Base-by-base conservation (phyloP, 2,113 vertebrate species). In the Arenaria interpres region DNA sequence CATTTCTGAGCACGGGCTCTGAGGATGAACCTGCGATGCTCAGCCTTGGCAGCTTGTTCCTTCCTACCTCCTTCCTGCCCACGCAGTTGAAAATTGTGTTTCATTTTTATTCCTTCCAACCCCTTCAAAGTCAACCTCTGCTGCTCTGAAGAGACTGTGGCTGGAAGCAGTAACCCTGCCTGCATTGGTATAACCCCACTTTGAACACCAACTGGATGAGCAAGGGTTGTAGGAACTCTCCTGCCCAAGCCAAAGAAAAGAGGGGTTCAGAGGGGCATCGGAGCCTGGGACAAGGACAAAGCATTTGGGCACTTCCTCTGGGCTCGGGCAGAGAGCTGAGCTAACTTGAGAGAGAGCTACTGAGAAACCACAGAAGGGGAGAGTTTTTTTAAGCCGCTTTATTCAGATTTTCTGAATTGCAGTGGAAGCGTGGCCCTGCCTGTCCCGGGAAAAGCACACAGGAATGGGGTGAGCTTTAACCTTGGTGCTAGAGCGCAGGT, bases 401-500 rank as follows among this genome's bases (percentile, higher is more conserved):
- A 19, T 54, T 67, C 23, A 8, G 35, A 4, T 48, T 32, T 89
- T 63, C 27, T 87, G 57, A 25, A 4, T n/a, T 3, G 33, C 8
- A 3, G 7, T 11, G 19, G 2, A 56, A 60, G 10, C 0, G 4
- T 43, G 60, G 21, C 10, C 7, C 53, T 67, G 86, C 14, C 14
- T 37, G 35, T 20, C 41, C 21, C 54, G 85, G 67, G 76, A 28
- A 14, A 41, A 37, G 22, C 15, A 22, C 28, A 7, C 0, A 3
- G 46, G 82, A 56, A 19, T 1, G 6, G 21, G n/a, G 3, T 17
- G 41, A 80, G 53, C 27, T 76, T 46, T 33, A 23, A 6, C 8
- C 46, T 35, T 0, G 0, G 24, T 25, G 50, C 54, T 24, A 20
- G n/a, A 32, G 33, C 0, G 1, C 0, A 4, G 20, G 9, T 2